Conservation (phyloP, 2,888 invertebrate genomes). For the Erynnis tages region DNA sequence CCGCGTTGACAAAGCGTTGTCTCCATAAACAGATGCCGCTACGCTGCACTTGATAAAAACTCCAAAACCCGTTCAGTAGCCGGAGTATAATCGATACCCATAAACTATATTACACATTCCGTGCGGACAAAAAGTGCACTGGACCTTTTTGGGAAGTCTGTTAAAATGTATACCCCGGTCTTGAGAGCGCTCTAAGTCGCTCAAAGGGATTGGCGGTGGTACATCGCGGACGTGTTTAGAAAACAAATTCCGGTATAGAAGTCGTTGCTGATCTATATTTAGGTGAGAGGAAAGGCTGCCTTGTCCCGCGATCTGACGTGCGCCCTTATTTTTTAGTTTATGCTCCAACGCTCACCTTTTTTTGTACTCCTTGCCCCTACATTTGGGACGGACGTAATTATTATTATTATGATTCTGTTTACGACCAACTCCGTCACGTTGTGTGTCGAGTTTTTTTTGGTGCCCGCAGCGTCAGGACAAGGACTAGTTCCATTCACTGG, state of each 20-base stretch:
- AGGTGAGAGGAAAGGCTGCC: slow-evolving; percentile 56
- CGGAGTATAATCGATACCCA: slow-evolving; percentile 19
- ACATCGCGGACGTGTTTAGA: slow-evolving; percentile 52
- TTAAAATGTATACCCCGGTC: slow-evolving; percentile 32
- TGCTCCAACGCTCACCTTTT: slow-evolving; percentile 21
- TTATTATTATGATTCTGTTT: slow-evolving; percentile 63
- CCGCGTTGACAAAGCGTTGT: not conserved
- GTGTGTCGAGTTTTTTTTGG: slow-evolving; percentile 51
- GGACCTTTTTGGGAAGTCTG: slow-evolving; percentile 30
- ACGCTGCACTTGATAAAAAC: slow-evolving; percentile 22
- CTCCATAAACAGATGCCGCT: slow-evolving; percentile 5
- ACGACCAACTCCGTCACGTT: slow-evolving; percentile 42
- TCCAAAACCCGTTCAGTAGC: slow-evolving; percentile 30
- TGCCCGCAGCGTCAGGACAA: slow-evolving; percentile 51
- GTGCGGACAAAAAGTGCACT: slow-evolving; percentile 14
- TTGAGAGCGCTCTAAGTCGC: slow-evolving; percentile 8
- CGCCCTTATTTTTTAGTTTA: slow-evolving; percentile 30
- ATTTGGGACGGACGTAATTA: slow-evolving; percentile 48
- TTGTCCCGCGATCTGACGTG: slow-evolving; percentile 32
- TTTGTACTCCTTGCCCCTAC: slow-evolving; percentile 29
- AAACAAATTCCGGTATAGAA: slow-evolving; percentile 55
- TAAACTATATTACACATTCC: slow-evolving; percentile 18
- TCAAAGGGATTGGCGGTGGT: slow-evolving; percentile 30
- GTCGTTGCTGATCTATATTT: slow-evolving; percentile 63
- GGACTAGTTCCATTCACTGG: slow-evolving; percentile 41